These are phyloP conservation scores for Sitta europaea DNA, from an alignment of 2,113 vertebrate genomes.

Conservation along the genomic window DNA sequence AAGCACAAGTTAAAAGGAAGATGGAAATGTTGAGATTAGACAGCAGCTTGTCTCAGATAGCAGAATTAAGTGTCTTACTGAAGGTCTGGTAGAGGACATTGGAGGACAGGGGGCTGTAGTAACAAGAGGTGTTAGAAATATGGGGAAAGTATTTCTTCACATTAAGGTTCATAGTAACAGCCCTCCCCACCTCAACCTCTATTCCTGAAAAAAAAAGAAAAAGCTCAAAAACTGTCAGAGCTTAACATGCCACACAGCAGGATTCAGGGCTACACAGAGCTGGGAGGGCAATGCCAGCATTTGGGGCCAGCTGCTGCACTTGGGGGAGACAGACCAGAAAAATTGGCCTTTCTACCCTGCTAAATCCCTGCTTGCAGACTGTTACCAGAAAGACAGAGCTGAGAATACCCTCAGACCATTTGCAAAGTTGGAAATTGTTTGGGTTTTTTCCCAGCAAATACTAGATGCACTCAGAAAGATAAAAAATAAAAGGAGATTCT, in stretches of 20 bases:
- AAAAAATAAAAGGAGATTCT: not conserved
- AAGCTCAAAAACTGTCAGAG: not conserved
- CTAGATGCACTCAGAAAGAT: not conserved
- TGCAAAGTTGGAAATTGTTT: not conserved
- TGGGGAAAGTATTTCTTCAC: not conserved
- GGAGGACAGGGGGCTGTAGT: not conserved
- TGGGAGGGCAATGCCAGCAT: not conserved
- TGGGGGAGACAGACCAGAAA: not conserved
- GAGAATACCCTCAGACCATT: not conserved
- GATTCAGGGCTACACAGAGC: accelerated
- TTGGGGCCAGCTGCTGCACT: not conserved
- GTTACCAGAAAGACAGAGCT: not conserved
- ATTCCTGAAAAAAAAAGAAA: not conserved
- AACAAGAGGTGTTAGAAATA: not conserved
- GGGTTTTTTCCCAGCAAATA: not conserved
- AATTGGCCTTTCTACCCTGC: not conserved
- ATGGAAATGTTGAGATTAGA: not conserved
- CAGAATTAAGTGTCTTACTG: not conserved
- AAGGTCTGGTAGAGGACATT: not conserved
- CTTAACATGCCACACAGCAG: not conserved
- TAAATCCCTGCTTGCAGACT: not conserved
- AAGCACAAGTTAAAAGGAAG: not conserved
- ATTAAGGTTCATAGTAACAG: not conserved
- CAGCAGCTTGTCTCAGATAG: not conserved
- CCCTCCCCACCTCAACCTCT: not conserved